Base-by-base conservation (phyloP, 2,888 invertebrate genomes). In the Diloba caeruleocephala region DNA sequence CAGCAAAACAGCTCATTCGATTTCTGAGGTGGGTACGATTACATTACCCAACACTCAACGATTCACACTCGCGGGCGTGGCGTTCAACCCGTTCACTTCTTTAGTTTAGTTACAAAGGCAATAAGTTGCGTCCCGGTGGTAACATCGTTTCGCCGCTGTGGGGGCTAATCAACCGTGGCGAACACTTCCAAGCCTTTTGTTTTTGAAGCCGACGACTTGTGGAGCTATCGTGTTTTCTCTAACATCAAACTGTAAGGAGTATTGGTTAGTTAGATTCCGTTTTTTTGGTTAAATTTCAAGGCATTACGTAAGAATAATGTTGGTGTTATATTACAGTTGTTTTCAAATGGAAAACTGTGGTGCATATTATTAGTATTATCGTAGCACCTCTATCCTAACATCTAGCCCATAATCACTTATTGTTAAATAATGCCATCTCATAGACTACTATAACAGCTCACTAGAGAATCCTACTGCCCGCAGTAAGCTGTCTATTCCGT, bases 131-230 rank as follows among this genome's bases (percentile, higher is more conserved):
- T 67, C 57, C 55, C 55, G 34, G 58, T 62, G 61, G 55, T 61
- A 74, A 76, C 68, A 70, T 72, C 65, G 76, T 57, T 74, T 61
- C 66, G 19, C 34, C 66, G 81, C 81, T 79, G 68, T 72, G 56
- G 79, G 81, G 79, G 72, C 76, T 80, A 79, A 81, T 82, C 81
- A 81, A 75, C 71, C 75, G 75, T 63, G 54, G 72, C 60, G 60
- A 68, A 72, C 69, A 56, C 64, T 71, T 70, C 76, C 72, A 70
- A 68, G 69, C 69, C 80, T 79, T 79, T 80, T 80, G 79, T 79
- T 78, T 77, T 74, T 73, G 51, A 54, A 62, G 62, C 73, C 76
- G 78, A 74, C 71, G 43, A 55, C 55, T 59, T 44, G 52, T 39
- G 43, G 32, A 44, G 13, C 29, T 29, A 26, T 49, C 61, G 43